Evolutionary conservation across 1,140 invertebrate genomes (phyloP), one percentile per base, ranked within the genome.

Genomic region (Lethrus apterus): DNA sequence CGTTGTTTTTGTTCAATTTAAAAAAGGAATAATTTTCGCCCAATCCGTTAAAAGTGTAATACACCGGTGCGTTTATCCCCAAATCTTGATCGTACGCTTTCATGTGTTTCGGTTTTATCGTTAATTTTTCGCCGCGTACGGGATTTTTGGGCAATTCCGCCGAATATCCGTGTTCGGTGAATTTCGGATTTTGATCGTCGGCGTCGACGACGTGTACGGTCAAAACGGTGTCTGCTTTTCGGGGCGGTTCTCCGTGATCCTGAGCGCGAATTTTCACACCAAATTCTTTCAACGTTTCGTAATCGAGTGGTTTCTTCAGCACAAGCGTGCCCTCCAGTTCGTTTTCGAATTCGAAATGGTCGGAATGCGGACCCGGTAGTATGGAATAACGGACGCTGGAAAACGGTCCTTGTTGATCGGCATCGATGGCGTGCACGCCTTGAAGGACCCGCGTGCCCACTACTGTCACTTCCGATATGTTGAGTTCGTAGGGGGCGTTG

Each of bases 121-220:
- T 62, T 20, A 87, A 61, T 2, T 68, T 51, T 19, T 76, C 75
- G 32, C 79, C 79, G 78, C 85, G 58, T 44, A 60, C 56, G 47
- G 77, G 71, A 10, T 74, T 64, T 43, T 81, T 74, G 0, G 83
- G 83, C 40, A 93, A 55, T 11, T 75, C 66, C 0, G 84, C 77
- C 15, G 74, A 78, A 63, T 93, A 94, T 52, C 84, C 76, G 29
- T 90, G 82, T 38, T 83, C 76, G 2, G 76, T 55, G 68, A 92
- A 93, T 32, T 71, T 74, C 2, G 90, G 90, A 72, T 93, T 93
- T 70, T 93, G 90, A 70, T 95, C 90, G 60, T 95, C 91, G 0
- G 89, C 88, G 66, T 95, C 91, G 3, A 88, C 78, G 2, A 93
- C 81, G 44, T 87, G 79, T 0, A 93, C 81, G 1, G 77, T 76